These are phyloP conservation scores for Musca domestica DNA, from an alignment of 1,140 invertebrate genomes.

Conservation along the genomic window DNA sequence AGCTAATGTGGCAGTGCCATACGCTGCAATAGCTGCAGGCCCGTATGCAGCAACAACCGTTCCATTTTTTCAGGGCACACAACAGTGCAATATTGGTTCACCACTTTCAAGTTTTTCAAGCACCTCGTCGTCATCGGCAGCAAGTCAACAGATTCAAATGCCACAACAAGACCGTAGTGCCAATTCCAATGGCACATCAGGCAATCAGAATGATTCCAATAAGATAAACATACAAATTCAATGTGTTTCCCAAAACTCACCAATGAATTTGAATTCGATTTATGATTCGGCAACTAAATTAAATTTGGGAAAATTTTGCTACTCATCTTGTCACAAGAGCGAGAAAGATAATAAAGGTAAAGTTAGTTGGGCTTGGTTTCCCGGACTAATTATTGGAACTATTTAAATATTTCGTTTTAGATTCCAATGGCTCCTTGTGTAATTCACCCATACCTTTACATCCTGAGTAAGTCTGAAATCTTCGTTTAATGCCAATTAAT, in stretches of 20 bases:
- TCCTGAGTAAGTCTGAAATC: conserved; percentile 26
- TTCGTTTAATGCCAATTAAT: no score
- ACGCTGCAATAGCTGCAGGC: conserved; percentile 23
- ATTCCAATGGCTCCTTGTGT: neutral
- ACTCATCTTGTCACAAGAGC: neutral
- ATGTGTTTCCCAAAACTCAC: conserved; percentile 27
- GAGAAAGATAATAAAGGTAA: conserved; percentile 26
- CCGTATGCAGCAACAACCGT: conserved; percentile 21
- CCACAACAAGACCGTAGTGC: neutral
- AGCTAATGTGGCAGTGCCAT: conserved; percentile 19
- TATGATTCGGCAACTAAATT: conserved; percentile 27
- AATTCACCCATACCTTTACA: conserved; percentile 20
- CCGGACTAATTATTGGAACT: no score
- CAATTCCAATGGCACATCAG: neutral
- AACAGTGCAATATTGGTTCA: neutral
- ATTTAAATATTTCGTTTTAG: neutral
- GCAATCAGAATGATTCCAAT: conserved; percentile 23
- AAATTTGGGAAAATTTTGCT: conserved; percentile 26
- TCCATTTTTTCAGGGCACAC: conserved; percentile 15
- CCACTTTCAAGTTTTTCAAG: neutral
- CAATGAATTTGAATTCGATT: conserved; percentile 27
- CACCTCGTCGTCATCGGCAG: conserved; percentile 7
- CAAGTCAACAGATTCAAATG: conserved; percentile 9
- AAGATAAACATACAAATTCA: conserved; percentile 31
- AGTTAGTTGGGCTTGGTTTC: no score